Evolutionary conservation across 2,113 vertebrate species (phyloP).

Genomic region (Callithrix jacchus): DNA sequence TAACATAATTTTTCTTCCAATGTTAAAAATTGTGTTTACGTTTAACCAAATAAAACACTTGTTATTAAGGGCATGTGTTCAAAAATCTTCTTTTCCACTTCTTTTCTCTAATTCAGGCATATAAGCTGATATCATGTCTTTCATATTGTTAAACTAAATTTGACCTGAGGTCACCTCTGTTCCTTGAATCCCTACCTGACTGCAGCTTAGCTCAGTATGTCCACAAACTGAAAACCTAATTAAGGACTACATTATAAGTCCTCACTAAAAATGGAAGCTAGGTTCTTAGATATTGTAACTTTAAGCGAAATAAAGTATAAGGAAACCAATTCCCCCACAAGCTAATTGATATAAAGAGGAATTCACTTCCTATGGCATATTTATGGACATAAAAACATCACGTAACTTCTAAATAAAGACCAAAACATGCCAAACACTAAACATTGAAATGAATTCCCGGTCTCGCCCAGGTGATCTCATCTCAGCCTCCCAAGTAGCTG

Average conservation of each 20-base stretch:
- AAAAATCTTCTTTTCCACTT: background rate
- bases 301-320: background rate
- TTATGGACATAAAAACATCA: background rate
- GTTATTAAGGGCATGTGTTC: background rate
- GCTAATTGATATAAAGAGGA: background rate
- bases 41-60: background rate
- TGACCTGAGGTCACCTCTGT: background rate
- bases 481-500: no score
- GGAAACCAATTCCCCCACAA: background rate
- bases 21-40: background rate
- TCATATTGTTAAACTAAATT: background rate
- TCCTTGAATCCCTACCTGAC: background rate
- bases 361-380: background rate
- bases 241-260: background rate
- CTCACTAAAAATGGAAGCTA: background rate
- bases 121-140: background rate
- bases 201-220: background rate
- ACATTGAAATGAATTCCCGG: background rate
- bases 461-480: no score
- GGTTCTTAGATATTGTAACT: background rate
- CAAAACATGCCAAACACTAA: background rate
- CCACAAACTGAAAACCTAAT: background rate
- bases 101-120: background rate
- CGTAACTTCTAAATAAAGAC: background rate
- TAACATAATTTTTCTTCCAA: constrained; percentile 31